These are phyloP conservation scores for Micrastur ruficollis DNA, from an alignment of 2,797 vertebrate genomes.

Conservation along the genomic window DNA sequence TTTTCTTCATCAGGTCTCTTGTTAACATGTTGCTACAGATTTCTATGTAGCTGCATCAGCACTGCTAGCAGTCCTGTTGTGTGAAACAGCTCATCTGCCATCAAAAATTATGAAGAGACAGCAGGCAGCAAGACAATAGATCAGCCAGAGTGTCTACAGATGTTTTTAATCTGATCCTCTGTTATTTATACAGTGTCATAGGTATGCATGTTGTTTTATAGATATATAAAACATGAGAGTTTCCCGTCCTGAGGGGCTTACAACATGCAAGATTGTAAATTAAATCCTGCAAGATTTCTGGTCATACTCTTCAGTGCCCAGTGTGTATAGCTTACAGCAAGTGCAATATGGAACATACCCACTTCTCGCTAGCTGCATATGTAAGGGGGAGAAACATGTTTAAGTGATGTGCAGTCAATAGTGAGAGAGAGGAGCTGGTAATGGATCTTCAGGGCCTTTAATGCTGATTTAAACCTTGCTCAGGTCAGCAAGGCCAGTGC, in stretches of 20 bases:
- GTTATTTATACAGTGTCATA: conserved; percentile 45
- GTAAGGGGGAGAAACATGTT: background rate
- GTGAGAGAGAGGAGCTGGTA: background rate
- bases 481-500: background rate
- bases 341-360: background rate
- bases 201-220: conserved; percentile 37
- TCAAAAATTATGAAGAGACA: background rate
- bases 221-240: conserved; percentile 31
- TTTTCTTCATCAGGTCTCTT: background rate
- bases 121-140: conserved; percentile 35
- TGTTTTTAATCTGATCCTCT: conserved; percentile 37
- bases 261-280: background rate
- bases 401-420: background rate
- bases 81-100: background rate
- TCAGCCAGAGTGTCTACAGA: conserved; percentile 17
- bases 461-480: background rate
- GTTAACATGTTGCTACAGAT: background rate
- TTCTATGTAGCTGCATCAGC: background rate
- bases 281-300: conserved; percentile 25
- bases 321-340: background rate
- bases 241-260: conserved; percentile 36
- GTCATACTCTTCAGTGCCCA: background rate
- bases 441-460: background rate
- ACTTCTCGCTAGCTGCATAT: background rate
- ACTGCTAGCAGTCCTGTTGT: background rate